phyloP scores from a whole-genome alignment of 2,888 invertebrate genomes.

The Penaeus monodon region DNA sequence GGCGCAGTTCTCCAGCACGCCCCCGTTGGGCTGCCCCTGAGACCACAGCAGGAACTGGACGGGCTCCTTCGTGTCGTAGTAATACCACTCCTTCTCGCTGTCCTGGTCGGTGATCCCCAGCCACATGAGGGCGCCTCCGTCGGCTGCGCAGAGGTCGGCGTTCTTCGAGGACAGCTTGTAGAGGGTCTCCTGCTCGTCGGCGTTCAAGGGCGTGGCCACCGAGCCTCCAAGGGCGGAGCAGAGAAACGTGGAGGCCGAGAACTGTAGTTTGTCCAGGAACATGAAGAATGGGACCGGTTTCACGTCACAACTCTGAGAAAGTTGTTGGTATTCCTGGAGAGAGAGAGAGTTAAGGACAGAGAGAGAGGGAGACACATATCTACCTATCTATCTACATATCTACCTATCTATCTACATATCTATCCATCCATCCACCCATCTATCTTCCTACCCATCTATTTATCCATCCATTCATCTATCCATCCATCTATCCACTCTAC shows the following conservation, averaged over 20 bases:
- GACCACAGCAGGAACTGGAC: background rate
- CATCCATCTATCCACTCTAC: no score
- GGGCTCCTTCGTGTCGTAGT: background rate
- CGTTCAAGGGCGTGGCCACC: conserved; percentile 18
- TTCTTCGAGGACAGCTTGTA: conserved; percentile 16
- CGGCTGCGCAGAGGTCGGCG: background rate
- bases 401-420: no score
- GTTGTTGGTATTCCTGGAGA: background rate
- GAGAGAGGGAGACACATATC: no score
- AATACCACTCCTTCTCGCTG: conserved; percentile 18
- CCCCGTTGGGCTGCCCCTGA: conserved; percentile 38
- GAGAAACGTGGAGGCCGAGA: conserved; percentile 12
- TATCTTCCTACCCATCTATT: no score
- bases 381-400: no score
- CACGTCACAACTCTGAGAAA: conserved; percentile 13
- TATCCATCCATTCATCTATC: no score
- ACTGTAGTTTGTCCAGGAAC: conserved; percentile 31
- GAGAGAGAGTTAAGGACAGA: no score
- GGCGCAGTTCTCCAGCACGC: conserved; percentile 41
- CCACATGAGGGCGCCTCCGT: conserved; percentile 32
- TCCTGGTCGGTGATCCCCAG: conserved; percentile 34
- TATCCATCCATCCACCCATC: no score
- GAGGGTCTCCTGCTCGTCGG: conserved; percentile 12
- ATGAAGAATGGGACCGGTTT: conserved; percentile 22
- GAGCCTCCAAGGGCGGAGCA: conserved; percentile 33